phyloP scores from a whole-genome alignment of 2,113 vertebrate genomes.

The Vombatus ursinus region DNA sequence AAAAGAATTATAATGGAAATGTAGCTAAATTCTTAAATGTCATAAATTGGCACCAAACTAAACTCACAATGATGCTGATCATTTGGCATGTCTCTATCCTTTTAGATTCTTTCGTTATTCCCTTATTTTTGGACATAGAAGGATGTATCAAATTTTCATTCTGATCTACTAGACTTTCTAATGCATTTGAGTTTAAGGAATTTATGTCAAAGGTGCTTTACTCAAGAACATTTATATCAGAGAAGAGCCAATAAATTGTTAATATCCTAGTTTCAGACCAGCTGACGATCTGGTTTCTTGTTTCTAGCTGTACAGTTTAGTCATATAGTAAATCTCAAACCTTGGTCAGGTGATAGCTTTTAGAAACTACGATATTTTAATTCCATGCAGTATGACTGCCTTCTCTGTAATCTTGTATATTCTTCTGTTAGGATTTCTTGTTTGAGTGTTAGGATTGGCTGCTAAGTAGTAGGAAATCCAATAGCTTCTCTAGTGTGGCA shows the following conservation, averaged over 20 bases:
- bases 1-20: neutral
- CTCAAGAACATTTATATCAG: neutral
- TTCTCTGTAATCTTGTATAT: neutral
- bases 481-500: slow-evolving; percentile 56
- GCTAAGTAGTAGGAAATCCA: slow-evolving; percentile 77
- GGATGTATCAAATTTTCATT: neutral
- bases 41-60: neutral
- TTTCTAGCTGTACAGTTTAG: neutral
- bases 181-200: neutral
- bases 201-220: neutral
- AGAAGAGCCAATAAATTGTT: neutral
- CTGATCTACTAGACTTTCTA: neutral
- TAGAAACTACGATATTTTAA: neutral
- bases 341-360: slow-evolving; percentile 22
- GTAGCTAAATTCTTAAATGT: neutral
- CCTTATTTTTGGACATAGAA: neutral
- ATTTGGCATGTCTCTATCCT: neutral
- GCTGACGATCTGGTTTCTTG: neutral
- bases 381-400: slow-evolving; percentile 1
- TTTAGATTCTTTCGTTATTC: neutral
- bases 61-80: neutral
- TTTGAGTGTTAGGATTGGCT: slow-evolving; percentile 34
- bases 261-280: neutral
- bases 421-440: neutral
- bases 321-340: slow-evolving; percentile 12